Evolutionary conservation across 2,888 invertebrate genomes (phyloP).

Genomic region (Crepidodera aurea): DNA sequence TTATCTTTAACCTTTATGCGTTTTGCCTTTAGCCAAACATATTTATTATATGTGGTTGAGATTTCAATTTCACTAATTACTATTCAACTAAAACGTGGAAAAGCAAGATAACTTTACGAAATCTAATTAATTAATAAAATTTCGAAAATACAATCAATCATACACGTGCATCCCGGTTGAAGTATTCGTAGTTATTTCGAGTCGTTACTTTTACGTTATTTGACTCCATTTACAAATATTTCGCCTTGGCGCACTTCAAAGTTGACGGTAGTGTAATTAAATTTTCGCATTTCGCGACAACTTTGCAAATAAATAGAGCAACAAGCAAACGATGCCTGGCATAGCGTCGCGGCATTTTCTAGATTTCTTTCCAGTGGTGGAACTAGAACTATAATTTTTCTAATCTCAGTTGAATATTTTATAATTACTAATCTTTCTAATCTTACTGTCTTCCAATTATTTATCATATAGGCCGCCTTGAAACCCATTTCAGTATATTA

Average conservation of each 20-base stretch:
- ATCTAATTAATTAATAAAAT: neutral
- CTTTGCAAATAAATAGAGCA: slow-evolving; percentile 8
- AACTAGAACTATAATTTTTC: no score
- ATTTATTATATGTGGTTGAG: no score
- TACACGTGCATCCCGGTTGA: neutral
- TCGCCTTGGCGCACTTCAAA: slow-evolving; percentile 8
- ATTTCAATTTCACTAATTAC: no score
- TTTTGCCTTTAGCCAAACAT: no score
- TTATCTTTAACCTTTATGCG: no score
- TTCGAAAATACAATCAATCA: neutral
- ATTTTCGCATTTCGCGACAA: slow-evolving; percentile 16
- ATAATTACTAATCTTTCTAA: neutral
- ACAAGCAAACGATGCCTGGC: neutral
- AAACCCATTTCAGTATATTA: no score
- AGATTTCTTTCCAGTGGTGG: neutral
- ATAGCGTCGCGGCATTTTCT: neutral
- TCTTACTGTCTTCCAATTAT: no score
- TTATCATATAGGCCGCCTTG: no score
- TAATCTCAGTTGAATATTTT: no score
- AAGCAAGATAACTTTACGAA: no score
- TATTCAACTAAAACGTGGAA: no score
- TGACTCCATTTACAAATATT: slow-evolving; percentile 8
- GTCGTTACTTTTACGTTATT: neutral
- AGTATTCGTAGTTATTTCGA: neutral
- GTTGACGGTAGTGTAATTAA: slow-evolving; percentile 13